Conservation (phyloP, 2,888 invertebrate species). For the Eupithecia inturbata region DNA sequence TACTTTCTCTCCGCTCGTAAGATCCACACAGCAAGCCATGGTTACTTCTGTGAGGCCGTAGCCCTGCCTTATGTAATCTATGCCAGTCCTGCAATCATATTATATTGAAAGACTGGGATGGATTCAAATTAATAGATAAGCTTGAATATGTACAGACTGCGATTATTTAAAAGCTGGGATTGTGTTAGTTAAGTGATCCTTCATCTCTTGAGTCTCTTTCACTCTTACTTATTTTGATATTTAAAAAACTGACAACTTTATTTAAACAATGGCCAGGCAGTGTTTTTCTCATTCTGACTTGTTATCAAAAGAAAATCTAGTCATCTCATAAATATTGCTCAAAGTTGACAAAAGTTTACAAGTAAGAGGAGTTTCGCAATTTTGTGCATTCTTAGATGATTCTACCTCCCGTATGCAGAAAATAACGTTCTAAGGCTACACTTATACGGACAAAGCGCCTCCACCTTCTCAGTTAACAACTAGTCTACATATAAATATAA, state of each 20-base stretch:
- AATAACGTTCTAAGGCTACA: background rate
- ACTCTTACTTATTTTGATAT: background rate
- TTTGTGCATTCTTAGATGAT: background rate
- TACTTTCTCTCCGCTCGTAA: conserved; percentile 71
- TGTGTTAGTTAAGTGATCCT: background rate
- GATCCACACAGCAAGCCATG: conserved; percentile 81
- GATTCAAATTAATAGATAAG: background rate
- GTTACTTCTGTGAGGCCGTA: conserved; percentile 93
- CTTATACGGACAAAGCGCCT: background rate
- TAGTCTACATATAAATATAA: background rate
- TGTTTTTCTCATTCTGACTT: background rate
- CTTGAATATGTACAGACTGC: background rate
- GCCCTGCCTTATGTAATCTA: conserved; percentile 86
- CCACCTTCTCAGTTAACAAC: background rate
- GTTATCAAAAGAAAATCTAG: background rate
- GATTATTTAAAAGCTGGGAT: background rate
- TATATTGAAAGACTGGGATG: conserved; percentile 20
- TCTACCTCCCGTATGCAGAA: background rate
- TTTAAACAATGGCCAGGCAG: background rate
- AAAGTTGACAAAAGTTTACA: background rate
- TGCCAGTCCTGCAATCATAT: conserved; percentile 65
- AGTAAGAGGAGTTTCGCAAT: too few relatives aligned
- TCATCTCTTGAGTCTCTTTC: background rate
- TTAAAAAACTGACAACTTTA: too few relatives aligned
- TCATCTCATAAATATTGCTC: background rate